Conservation (phyloP, 2,797 vertebrate species). For the Mus minutoides region DNA sequence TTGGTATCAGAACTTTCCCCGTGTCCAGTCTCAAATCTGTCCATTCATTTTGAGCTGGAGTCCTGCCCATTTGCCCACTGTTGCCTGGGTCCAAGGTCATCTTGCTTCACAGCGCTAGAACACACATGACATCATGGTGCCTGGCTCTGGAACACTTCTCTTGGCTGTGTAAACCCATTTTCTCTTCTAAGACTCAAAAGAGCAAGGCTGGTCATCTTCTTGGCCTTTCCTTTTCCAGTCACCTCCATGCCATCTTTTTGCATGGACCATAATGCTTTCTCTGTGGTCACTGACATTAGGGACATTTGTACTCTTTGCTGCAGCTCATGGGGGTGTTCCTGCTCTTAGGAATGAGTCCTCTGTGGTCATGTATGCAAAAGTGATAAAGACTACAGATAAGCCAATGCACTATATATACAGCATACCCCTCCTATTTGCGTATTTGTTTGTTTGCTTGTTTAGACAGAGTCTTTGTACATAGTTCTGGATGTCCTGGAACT, state of each 20-base stretch:
- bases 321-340: background rate
- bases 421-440: background rate
- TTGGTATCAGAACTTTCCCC: background rate
- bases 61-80: background rate
- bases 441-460: background rate
- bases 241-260: background rate
- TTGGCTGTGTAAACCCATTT: background rate
- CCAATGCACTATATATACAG: background rate
- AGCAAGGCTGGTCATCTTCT: background rate
- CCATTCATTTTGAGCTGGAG: background rate
- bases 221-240: background rate
- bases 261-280: background rate
- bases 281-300: background rate
- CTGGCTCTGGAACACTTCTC: background rate
- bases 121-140: background rate
- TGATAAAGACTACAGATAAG: background rate
- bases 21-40: background rate
- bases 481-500: background rate
- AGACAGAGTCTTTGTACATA: background rate
- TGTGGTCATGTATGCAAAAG: background rate
- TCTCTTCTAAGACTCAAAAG: constrained; percentile 3
- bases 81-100: background rate
- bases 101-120: background rate
- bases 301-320: background rate
- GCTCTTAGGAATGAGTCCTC: background rate